Evolutionary conservation across 2,888 invertebrate genomes (phyloP), one percentile per base, ranked within the genome.

Genomic region (Polia nebulosa): DNA sequence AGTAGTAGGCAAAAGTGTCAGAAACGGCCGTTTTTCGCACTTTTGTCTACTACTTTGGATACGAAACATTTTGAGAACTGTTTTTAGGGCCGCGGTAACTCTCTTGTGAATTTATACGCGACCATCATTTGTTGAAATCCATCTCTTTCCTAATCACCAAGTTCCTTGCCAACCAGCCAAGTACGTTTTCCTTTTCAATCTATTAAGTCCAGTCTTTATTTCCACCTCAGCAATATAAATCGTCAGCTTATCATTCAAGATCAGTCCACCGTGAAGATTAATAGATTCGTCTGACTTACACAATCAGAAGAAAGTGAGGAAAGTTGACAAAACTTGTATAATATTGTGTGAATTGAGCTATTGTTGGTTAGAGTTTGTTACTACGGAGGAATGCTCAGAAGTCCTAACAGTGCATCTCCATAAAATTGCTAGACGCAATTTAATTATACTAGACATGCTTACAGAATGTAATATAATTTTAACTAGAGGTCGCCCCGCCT

Each of bases 321-420:
- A 83, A 81, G 81, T 77, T 70, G 45, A 79, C 72, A 57, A 76
- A 71, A 72, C 81, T 82, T 83, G 83, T 76, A 83, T 82, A 83
- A 82, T 68, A 75, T 70, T 74, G 78, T 81, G 79, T 77, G 82
- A 79, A 82, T 79, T 63, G 20, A 78, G 45, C 68, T 72, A 65
- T 72, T 73, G 61, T 67, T 53, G 56, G 55, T 20, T 9, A 39
- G 27, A 49, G 15, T 32, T 7, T 36, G 17, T 45, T 17, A 69
- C 47, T 2, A 9, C 6, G 9, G 1, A 34, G 27, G 0, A 1
- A 44, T 9, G 0, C 13, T 6, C 75, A 77, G 76, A 78, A 77
- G 75, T 68, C 2, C 56, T 44, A 25, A 11, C n/a, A 20, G 7
- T 39, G 4, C 2, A 1, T 22, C 1, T 2, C 7, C 0, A 9